phyloP scores from a whole-genome alignment of 1,140 invertebrate genomes.

The Phymastichus coffea region DNA sequence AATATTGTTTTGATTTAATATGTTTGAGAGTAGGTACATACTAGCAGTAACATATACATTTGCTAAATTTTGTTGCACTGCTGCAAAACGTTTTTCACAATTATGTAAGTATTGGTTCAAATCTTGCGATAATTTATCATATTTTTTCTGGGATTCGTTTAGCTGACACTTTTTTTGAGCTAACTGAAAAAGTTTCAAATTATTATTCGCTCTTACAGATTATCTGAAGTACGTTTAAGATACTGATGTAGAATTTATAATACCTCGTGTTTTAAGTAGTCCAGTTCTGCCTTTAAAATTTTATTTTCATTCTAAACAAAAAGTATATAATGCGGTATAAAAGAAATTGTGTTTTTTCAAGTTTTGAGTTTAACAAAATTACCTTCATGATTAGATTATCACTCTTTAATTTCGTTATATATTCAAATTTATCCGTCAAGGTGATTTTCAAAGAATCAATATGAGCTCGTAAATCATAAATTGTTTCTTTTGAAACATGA shows the following conservation, averaged over 20 bases:
- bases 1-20: too few species aligned
- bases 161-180: conserved; percentile 34
- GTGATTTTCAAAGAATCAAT: conserved; percentile 38
- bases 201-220: background rate
- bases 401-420: conserved; percentile 39
- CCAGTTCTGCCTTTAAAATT: conserved; percentile 39
- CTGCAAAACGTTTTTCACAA: too few species aligned
- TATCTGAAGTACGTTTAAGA: too few species aligned
- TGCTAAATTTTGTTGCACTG: too few species aligned
- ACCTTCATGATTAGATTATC: conserved; percentile 46
- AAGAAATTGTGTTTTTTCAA: too few species aligned
- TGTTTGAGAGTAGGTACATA: too few species aligned
- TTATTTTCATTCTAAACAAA: conserved; percentile 45
- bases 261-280: conserved; percentile 37
- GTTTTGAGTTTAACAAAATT: too few species aligned
- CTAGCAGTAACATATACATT: conserved; percentile 36
- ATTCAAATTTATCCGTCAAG: conserved; percentile 38
- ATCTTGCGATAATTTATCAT: conserved; percentile 36
- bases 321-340: too few species aligned
- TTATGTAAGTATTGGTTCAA: too few species aligned
- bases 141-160: conserved; percentile 32
- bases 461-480: conserved; percentile 27
- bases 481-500: conserved; percentile 33
- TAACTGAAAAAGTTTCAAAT: conserved; percentile 32
- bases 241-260: conserved; percentile 40